Evolutionary conservation across 23 tunicate genomes (phyloP).

Genomic region (Diplosoma virens): DNA sequence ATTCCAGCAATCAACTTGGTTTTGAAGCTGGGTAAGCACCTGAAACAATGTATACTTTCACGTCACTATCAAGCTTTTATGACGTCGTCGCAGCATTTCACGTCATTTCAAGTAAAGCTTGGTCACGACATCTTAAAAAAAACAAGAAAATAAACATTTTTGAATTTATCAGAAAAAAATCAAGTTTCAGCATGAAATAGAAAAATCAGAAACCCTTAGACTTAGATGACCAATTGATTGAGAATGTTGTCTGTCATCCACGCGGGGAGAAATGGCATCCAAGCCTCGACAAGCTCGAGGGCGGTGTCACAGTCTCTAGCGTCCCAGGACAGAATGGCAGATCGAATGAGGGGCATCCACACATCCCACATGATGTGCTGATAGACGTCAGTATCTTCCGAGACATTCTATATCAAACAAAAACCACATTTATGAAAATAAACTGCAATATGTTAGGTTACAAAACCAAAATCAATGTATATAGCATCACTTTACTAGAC

Average conservation of each 20-base stretch:
- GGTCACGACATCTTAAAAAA: no score
- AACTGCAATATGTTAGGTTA: no score
- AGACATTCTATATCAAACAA: conserved; percentile 39
- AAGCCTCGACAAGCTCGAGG: conserved; percentile 71
- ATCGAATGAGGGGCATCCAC: conserved; percentile 88
- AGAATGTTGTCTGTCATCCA: conserved; percentile 83
- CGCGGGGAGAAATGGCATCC: conserved; percentile 77
- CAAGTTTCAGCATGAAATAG: neutral
- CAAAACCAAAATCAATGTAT: no score
- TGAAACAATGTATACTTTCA: no score
- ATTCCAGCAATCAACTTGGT: conserved; percentile 90
- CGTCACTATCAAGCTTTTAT: no score
- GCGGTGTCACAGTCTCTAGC: conserved; percentile 73
- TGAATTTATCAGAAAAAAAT: neutral
- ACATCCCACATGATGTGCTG: conserved; percentile 84
- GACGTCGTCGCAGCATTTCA: no score
- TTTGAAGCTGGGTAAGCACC: conserved; percentile 82
- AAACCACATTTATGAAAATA: no score
- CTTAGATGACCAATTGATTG: conserved; percentile 63
- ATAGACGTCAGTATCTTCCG: conserved; percentile 74
- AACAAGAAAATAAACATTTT: no score
- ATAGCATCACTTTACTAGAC: no score
- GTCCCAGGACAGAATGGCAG: conserved; percentile 77
- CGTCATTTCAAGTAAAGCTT: no score
- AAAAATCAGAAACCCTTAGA: no score